Evolutionary conservation across 2,888 invertebrate species (phyloP), one percentile per base, ranked within the genome.

Genomic region (Lucinisca nassula): DNA sequence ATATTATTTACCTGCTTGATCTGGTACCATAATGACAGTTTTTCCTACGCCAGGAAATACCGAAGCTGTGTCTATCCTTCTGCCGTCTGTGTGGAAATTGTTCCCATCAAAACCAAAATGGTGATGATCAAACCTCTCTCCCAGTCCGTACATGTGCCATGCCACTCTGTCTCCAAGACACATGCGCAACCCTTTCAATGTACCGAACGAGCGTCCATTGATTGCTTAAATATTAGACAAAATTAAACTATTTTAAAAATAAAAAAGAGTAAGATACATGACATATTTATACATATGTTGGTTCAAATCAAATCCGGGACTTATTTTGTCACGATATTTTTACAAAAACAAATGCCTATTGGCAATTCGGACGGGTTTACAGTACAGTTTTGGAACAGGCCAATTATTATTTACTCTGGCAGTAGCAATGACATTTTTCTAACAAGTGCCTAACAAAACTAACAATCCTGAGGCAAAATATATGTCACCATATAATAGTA

Each of bases 151-250:
- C 83, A 92, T 77, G 45, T 92, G 87, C 91, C 91, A 92, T 12
- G 79, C 55, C 10, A 91, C 90, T 27, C 76, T 73, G 10, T 93
- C 92, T 17, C 88, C 87, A 0, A 84, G 49, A 77, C 91, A 91
- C 87, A 91, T 85, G 10, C 84, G 55, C 24, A 93, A 67, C 12
- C 92, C 92, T 17, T 74, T 21, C 45, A 93, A 49, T 51, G 92
- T 92, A 0, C 89, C 92, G 55, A 87, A 93, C 24, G 90, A 79
- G 21, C 81, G 82, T 0, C 93, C 93, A 77, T 92, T 93, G 55
- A 93, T 88, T 4, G 85, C 92, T 91, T 82, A 0, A 80, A 40
- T 32, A 24, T 3, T 10, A 61, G 27, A 10, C 4, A 51, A 6
- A 51, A 51, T 3, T 10, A 21, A 51, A 21, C 40, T 10, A 40